Base-by-base conservation (phyloP, 2,888 invertebrate genomes). In the Eupithecia subumbrata region DNA sequence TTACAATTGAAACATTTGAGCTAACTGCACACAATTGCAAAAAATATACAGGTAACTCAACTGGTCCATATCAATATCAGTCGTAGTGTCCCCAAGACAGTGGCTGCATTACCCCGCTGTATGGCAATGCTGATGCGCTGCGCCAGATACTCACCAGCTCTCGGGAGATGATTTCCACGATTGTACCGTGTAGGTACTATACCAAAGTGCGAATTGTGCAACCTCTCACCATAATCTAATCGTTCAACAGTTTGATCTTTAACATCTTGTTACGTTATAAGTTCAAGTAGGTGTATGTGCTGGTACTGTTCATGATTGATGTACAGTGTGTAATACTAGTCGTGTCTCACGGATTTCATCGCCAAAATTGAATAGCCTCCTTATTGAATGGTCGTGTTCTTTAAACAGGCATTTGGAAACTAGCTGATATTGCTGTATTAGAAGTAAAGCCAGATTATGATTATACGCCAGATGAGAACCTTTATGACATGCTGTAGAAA, bases 181-280 rank as follows among this genome's bases (percentile, higher is more conserved):
- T 37, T 66, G 22, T 60, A 16, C 37, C 9, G 12, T 45, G 12
- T 45, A 22, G 8, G 18, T n/a, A 60, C 30, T 1, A 56, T 11
- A 60, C 34, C 22, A 67, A 37, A n/a, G 67, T 88, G 85, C 83
- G 87, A 86, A 91, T 90, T 83, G 82, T 86, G 86, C 86, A 82
- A 85, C 83, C 84, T 18, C 30, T 64, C 63, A 34, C 81, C 87
- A 88, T 88, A 89, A 89, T 87, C 88, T 89, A 87, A 89, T 90
- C 88, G 85, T 87, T 22, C n/a, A 56, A 22, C 11, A 56, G 11
- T 56, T 86, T 90, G 88, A 91, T 90, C 90, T 89, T 91, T 89
- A 85, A 87, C 88, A 84, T 83, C 84, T 14, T 22, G 34, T 86
- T 82, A 74, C 78, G 77, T 78, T 77, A 76, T 79, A 64, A 34